Base-by-base conservation (phyloP, 2,797 vertebrate genomes). In the Myotis myotis region DNA sequence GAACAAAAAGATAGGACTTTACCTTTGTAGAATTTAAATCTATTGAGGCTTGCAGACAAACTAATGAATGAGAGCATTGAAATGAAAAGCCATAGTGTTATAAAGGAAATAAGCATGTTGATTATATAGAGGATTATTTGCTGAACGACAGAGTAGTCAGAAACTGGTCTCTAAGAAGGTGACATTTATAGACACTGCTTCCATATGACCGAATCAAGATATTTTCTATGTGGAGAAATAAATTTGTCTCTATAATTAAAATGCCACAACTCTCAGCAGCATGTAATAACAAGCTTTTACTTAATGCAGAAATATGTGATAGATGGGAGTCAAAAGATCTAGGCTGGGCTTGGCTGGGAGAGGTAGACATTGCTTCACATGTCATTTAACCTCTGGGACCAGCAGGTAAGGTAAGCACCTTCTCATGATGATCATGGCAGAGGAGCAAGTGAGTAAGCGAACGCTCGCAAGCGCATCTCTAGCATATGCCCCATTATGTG, bases 31-130 rank as follows among this genome's bases (percentile, higher is more conserved):
- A 86, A 22, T 86, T 60, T 70, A 62, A 79, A 62, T 74, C 70
- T 8, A 81, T 76, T 88, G 8, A 47, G 9, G 9, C 2, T 60
- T 93, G 2, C 8, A n/a, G 44, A 36, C 16, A 89, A 80, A 88
- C 76, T 75, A 88, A 85, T 64, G 36, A 92, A 28, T 49, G 91
- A 78, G 38, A 89, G 53, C 23, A 66, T 3, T 76, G 25, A 87
- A 93, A 95, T 78, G 66, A 47, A 87, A 89, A 62, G 20, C 55
- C 55, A 41, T 44, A 51, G 20, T 72, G 4, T 64, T 62, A 66
- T 72, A 15, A 92, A 75, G 25, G 5, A 91, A 86, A 70, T 72
- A 72, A 84, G 9, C 15, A 49, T 30, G 9, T 17, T 23, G 57
- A 41, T 28, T 85, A 62, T 25, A 30, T 28, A 85, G 71, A 79